Conservation (phyloP, 1,140 invertebrate genomes). For the Prorops nasuta region DNA sequence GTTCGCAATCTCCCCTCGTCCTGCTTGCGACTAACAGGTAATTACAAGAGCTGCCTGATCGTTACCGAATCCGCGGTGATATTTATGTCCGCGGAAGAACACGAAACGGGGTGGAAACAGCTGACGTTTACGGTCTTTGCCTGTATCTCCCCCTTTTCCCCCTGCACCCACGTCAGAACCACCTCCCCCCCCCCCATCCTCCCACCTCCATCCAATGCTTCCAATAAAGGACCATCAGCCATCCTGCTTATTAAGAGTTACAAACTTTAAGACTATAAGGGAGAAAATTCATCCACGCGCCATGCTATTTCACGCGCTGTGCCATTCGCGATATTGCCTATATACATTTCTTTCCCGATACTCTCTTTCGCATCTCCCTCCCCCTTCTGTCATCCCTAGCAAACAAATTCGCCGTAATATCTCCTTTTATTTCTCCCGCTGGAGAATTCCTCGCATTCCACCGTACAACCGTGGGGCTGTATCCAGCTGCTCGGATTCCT, state of each 20-base stretch:
- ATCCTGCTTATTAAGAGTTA: background rate
- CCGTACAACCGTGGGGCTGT: too few species aligned
- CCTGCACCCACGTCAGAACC: background rate
- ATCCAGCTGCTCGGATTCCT: too few species aligned
- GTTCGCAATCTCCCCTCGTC: conserved; percentile 22
- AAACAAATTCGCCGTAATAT: too few species aligned
- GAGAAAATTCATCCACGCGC: too few species aligned
- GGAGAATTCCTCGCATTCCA: too few species aligned
- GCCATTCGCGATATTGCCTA: too few species aligned
- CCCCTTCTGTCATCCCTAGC: too few species aligned
- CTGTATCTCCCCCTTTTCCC: conserved; percentile 1
- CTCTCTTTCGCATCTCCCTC: too few species aligned
- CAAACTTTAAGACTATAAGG: background rate
- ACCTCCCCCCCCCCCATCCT: background rate
- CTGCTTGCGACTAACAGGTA: conserved; percentile 31
- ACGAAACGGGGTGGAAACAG: conserved; percentile 29
- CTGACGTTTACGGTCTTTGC: conserved; percentile 21
- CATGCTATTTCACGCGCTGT: too few species aligned
- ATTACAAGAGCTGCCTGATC: conserved; percentile 28
- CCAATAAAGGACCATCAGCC: background rate
- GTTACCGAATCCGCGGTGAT: conserved; percentile 25
- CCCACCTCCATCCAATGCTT: too few species aligned
- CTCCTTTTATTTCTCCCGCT: too few species aligned
- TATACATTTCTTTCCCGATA: too few species aligned
- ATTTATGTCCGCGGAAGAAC: conserved; percentile 31